Percentiles rank a stretch among this genome's conserved stretches.
Conservation (phyloP, 2,797 vertebrate genomes). For the Takifugu rubripes region DNA sequence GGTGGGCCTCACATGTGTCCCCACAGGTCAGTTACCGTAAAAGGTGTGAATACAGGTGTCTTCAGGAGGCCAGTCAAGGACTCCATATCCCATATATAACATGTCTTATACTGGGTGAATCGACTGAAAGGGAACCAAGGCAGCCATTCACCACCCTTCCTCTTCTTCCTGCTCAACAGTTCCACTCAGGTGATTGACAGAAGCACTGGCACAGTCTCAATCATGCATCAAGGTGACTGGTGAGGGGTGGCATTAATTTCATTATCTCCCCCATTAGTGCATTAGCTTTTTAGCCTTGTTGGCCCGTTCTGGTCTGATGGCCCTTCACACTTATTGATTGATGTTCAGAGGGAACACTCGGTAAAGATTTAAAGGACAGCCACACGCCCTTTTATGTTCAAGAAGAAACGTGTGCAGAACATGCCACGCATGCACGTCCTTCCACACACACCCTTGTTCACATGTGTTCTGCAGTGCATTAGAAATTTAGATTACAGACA, state of each 20-base stretch:
- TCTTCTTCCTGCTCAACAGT: neutral
- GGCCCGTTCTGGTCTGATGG: conserved; percentile 41
- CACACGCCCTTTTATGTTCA: conserved; percentile 15
- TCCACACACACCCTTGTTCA: conserved; percentile 33
- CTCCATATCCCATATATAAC: too few species aligned
- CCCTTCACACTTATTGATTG: conserved; percentile 31
- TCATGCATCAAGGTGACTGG: conserved; percentile 66
- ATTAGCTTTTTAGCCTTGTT: conserved; percentile 44
- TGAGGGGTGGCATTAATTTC: conserved; percentile 42
- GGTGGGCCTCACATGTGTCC: too few species aligned
- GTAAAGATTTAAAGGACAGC: conserved; percentile 52
- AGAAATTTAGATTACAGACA: conserved; percentile 25
- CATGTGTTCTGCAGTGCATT: conserved; percentile 29
- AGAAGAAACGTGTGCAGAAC: conserved; percentile 15
- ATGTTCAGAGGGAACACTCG: conserved; percentile 33
- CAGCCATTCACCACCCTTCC: neutral
- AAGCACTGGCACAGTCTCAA: conserved; percentile 31
- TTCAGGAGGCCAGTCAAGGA: too few species aligned
- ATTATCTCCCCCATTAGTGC: conserved; percentile 54
- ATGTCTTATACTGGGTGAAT: too few species aligned
- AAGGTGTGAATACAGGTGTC: too few species aligned
- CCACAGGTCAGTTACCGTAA: too few species aligned
- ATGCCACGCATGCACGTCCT: conserved; percentile 19
- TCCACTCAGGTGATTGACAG: conserved; percentile 46
- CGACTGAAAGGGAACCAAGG: too few species aligned